Evolutionary conservation across 2,113 vertebrate genomes (phyloP), one percentile per base, ranked within the genome.

Genomic region (Pagrus major): DNA sequence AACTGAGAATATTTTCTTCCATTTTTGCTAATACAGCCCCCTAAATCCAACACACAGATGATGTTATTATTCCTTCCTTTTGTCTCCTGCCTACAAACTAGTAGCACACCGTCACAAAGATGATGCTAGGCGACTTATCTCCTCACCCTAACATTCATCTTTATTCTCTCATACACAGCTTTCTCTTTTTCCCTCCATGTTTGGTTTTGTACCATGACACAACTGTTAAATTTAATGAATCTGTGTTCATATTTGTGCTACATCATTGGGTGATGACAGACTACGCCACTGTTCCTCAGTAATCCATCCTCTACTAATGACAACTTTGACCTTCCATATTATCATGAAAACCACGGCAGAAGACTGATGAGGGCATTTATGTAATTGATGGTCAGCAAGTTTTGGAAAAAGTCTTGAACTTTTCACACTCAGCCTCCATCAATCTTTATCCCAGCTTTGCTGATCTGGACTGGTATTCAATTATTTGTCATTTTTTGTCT

Each of bases 221-320:
- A 65, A 66, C 44, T 9, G 39, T 15, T 66, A 11, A 25, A 16
- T 59, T 37, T 3, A 44, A 37, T 66, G 31, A 1, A 35, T 52
- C 7, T 21, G 29, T 18, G 46, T 27, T 55, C 16, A 47, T 55
- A 52, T 46, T 33, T 29, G 27, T 59, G 23, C 42, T 20, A 23
- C 35, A 27, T 77, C 75, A 74, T 8, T 54, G 41, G 49, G 46
- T 16, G 56, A 54, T 74, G 70, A 65, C 9, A 27, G 55, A 59
- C 69, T 27, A 41, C 23, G 25, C 4, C 16, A 25, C 20, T 14
- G 0, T 61, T 71, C n/a, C 68, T 67, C 47, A 60, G 25, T 72
- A 35, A 75, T 76, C 55, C 66, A 72, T 78, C 39, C 16, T 65
- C 61, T 71, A 54, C 14, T 77, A 61, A 90, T 61, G 68, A 73